Conservation (phyloP, 2,888 invertebrate species). For the Dryobotodes eremita region DNA sequence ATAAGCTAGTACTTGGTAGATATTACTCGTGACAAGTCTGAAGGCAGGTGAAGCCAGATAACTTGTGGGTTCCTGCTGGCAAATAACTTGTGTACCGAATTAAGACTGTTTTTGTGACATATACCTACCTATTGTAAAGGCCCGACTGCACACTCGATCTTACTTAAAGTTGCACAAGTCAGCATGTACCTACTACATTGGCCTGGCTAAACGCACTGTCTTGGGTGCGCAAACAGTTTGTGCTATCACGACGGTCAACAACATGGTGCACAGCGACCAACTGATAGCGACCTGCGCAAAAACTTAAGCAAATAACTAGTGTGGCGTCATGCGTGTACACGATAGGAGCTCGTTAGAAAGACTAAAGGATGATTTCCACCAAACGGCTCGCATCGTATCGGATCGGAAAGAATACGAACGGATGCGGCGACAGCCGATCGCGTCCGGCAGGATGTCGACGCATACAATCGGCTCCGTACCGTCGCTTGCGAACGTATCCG, state of each 20-base stretch:
- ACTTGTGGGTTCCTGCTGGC: not conserved
- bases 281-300: not conserved
- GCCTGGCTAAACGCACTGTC: not conserved
- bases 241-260: not conserved
- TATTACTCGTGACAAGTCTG: not conserved
- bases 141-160: not conserved
- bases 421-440: too few species aligned
- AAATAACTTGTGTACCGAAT: not conserved
- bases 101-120: not conserved
- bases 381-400: too few species aligned
- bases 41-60: not conserved
- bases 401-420: too few species aligned
- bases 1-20: not conserved
- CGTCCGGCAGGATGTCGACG: too few species aligned
- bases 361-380: too few species aligned
- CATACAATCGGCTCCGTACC: too few species aligned
- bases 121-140: not conserved
- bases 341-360: not conserved
- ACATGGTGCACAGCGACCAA: not conserved
- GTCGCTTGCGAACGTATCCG: too few species aligned
- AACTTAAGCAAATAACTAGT: not conserved
- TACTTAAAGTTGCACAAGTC: not conserved
- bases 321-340: not conserved
- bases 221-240: not conserved
- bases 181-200: not conserved